These are phyloP conservation scores for Acipenser ruthenus DNA, from an alignment of 2,797 vertebrate genomes.

Conservation along the genomic window DNA sequence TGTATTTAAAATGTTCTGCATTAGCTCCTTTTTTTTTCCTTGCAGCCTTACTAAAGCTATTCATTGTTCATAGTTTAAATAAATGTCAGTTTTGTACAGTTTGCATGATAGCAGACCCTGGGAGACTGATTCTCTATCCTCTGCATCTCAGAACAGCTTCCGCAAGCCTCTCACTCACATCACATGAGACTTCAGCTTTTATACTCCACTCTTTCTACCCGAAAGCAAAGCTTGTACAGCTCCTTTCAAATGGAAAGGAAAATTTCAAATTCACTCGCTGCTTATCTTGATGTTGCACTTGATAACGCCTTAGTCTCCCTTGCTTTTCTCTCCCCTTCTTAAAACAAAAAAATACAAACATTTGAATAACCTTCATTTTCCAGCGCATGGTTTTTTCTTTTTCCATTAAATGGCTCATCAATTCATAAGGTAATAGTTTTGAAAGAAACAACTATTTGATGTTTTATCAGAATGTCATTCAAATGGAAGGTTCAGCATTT, in stretches of 20 bases:
- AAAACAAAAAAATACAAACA: constrained; percentile 43
- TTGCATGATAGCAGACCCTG: constrained; percentile 68
- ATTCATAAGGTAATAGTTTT: constrained; percentile 67
- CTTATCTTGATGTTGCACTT: constrained; percentile 56
- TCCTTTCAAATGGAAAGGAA: constrained; percentile 70
- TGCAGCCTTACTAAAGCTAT: constrained; percentile 48
- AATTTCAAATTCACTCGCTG: constrained; percentile 51
- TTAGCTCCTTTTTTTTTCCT: constrained; percentile 46
- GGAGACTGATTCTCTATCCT: constrained; percentile 63
- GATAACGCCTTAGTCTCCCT: constrained; percentile 55
- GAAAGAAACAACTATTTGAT: constrained; percentile 43
- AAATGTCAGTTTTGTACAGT: constrained; percentile 85
- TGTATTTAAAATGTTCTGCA: constrained; percentile 69
- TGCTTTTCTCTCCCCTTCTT: constrained; percentile 38
- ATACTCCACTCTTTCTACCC: constrained; percentile 51
- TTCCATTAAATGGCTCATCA: constrained; percentile 59
- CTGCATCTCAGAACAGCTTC: constrained; percentile 52
- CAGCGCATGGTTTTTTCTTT: constrained; percentile 28
- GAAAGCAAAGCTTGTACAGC: constrained; percentile 49
- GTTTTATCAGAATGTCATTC: constrained; percentile 96
- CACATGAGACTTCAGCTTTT: constrained; percentile 65
- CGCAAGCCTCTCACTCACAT: constrained; percentile 46
- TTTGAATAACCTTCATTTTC: constrained; percentile 55
- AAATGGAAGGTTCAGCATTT: constrained; percentile 95
- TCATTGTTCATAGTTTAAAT: constrained; percentile 81